A percentile compares a stretch with the other conserved stretches of the same genome.
These are phyloP conservation scores for Grapholita molesta DNA, from an alignment of 1,140 invertebrate genomes.

Conservation along the genomic window DNA sequence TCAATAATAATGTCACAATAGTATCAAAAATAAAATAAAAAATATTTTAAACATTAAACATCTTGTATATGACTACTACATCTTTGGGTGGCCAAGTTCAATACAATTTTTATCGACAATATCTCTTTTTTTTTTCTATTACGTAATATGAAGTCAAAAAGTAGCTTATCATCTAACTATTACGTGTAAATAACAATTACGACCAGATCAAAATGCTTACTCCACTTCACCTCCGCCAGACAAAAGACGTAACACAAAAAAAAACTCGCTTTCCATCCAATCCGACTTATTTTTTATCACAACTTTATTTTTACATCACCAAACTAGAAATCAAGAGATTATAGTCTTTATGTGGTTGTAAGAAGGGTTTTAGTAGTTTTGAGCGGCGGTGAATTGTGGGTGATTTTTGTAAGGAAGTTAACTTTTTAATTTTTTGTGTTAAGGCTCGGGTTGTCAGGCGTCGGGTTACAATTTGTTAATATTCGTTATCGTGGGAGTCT, in stretches of 20 bases:
- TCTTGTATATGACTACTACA: too few relatives aligned
- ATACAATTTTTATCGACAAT: neutral
- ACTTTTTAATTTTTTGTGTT: slow-evolving; percentile 10
- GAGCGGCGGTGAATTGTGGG: neutral
- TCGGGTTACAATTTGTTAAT: slow-evolving; percentile 13
- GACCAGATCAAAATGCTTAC: slow-evolving; percentile 5
- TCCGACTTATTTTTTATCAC: slow-evolving; percentile 11
- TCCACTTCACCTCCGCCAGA: neutral
- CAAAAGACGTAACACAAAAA: neutral
- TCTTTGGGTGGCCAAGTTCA: neutral
- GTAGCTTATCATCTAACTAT: neutral
- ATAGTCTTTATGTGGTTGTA: neutral
- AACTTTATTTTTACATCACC: neutral
- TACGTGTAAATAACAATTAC: neutral
- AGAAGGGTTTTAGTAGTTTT: neutral
- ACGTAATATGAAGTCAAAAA: neutral
- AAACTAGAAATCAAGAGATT: neutral
- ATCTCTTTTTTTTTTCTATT: neutral
- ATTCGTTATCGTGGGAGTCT: neutral
- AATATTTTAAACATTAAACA: too few relatives aligned
- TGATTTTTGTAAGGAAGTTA: slow-evolving; percentile 1
- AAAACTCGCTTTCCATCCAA: slow-evolving; percentile 12
- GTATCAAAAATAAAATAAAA: too few relatives aligned
- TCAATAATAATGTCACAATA: too few relatives aligned
- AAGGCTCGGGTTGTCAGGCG: neutral